phyloP scores from a whole-genome alignment of 2,797 vertebrate genomes.

The Sebastes elongatus region DNA sequence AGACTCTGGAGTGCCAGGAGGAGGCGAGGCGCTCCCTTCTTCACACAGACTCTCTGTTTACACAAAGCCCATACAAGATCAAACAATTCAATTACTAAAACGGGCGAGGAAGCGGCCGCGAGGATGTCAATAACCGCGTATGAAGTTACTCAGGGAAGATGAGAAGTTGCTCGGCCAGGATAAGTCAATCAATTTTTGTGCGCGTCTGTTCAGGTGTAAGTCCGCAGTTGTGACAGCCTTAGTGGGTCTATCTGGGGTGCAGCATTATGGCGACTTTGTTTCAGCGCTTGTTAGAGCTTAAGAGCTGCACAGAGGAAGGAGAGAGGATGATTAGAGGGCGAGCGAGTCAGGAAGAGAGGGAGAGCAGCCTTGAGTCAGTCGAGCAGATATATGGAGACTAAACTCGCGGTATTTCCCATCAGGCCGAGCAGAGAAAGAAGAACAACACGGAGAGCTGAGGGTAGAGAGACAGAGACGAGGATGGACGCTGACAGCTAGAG shows the following conservation, averaged over 20 bases:
- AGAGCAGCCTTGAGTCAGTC: conserved; percentile 9
- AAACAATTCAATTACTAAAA: conserved; percentile 63
- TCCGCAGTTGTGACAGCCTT: not conserved
- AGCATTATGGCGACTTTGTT: not conserved
- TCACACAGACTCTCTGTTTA: conserved; percentile 34
- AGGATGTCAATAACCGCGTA: conserved; percentile 7
- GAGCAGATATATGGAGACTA: conserved; percentile 7
- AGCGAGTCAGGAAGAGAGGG: not conserved
- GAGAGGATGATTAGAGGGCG: not conserved
- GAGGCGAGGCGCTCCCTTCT: conserved; percentile 10
- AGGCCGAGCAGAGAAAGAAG: conserved; percentile 16
- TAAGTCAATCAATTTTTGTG: conserved; percentile 4
- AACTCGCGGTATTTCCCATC: conserved; percentile 29
- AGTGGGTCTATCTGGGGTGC: not conserved
- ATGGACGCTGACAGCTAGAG: conserved; percentile 52
- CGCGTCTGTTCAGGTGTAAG: not conserved
- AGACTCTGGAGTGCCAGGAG: conserved; percentile 14
- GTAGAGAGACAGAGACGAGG: conserved; percentile 36
- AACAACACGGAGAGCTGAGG: not conserved
- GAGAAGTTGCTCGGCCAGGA: conserved; percentile 5
- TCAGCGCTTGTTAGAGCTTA: not conserved
- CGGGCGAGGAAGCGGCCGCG: not conserved
- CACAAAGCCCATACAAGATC: conserved; percentile 36
- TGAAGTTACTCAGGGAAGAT: conserved; percentile 15
- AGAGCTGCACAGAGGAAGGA: not conserved